Evolutionary conservation across 2,113 vertebrate genomes (phyloP).

Genomic region (Porphyrio hochstetteri): DNA sequence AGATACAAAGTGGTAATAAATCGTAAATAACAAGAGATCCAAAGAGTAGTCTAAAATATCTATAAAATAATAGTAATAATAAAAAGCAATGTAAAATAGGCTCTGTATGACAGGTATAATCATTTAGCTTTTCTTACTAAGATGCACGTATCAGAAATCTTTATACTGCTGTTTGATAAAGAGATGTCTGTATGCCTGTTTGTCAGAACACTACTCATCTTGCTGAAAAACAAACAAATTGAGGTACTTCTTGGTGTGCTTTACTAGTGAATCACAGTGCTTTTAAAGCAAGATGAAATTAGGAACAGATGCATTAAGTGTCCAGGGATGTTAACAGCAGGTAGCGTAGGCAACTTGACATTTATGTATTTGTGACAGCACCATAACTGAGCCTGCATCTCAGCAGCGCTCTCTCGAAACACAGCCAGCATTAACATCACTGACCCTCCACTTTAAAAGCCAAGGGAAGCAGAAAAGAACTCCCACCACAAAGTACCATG

Average conservation of each 20-base stretch:
- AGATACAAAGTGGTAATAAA: background rate
- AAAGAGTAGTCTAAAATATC: background rate
- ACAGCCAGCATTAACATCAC: background rate
- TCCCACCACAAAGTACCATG: fast-evolving
- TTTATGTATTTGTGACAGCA: background rate
- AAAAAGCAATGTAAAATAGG: background rate
- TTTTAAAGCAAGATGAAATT: background rate
- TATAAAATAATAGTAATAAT: background rate
- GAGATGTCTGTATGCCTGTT: background rate
- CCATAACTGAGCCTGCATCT: background rate
- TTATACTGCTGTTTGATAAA: background rate
- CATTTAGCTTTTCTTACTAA: background rate
- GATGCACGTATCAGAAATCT: background rate
- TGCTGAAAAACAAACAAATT: background rate
- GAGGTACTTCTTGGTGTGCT: background rate
- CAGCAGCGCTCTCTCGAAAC: background rate
- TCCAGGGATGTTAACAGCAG: background rate
- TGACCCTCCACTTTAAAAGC: background rate
- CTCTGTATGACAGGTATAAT: background rate
- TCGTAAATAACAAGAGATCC: background rate
- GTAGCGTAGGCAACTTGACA: background rate
- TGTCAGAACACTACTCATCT: background rate
- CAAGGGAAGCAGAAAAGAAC: background rate
- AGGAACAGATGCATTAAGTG: background rate
- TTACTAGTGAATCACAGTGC: background rate